A percentile compares a stretch with the other conserved stretches of the same genome.
phyloP scores from a whole-genome alignment of 2,888 invertebrate genomes.

The Acleris holmiana region DNA sequence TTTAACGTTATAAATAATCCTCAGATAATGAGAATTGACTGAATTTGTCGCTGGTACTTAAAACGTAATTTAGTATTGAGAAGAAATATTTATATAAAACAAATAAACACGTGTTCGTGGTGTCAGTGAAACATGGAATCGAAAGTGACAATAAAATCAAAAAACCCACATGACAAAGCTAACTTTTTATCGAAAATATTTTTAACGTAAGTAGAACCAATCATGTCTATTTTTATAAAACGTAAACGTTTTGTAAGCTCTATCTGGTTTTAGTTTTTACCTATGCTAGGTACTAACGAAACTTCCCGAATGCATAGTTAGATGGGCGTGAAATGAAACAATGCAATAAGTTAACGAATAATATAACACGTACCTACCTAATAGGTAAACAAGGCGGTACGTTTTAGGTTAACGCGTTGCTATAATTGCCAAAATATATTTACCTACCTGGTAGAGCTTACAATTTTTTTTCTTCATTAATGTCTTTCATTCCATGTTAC shows the following conservation, averaged over 20 bases:
- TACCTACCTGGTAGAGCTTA: too few relatives aligned
- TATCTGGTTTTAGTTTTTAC: background rate
- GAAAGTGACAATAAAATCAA: constrained; percentile 84
- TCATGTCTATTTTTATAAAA: background rate
- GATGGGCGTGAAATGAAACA: too few relatives aligned
- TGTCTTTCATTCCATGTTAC: too few relatives aligned
- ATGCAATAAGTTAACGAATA: too few relatives aligned
- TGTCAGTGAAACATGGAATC: constrained; percentile 81
- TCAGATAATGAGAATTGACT: background rate
- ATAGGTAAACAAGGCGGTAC: too few relatives aligned
- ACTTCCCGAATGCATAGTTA: too few relatives aligned
- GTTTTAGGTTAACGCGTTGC: too few relatives aligned
- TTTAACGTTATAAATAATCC: background rate
- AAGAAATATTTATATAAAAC: background rate
- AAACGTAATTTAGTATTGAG: background rate
- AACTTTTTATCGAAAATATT: constrained; percentile 85
- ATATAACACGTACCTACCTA: too few relatives aligned
- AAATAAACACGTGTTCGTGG: constrained; percentile 15
- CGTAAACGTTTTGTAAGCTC: background rate
- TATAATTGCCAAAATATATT: too few relatives aligned
- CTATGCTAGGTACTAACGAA: too few relatives aligned
- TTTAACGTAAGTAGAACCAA: constrained; percentile 84
- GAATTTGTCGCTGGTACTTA: background rate
- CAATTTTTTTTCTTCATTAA: too few relatives aligned
- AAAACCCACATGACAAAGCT: constrained; percentile 85